These are phyloP conservation scores for Pandemis cinnamomeana DNA, from an alignment of 2,888 invertebrate species.

Conservation along the genomic window DNA sequence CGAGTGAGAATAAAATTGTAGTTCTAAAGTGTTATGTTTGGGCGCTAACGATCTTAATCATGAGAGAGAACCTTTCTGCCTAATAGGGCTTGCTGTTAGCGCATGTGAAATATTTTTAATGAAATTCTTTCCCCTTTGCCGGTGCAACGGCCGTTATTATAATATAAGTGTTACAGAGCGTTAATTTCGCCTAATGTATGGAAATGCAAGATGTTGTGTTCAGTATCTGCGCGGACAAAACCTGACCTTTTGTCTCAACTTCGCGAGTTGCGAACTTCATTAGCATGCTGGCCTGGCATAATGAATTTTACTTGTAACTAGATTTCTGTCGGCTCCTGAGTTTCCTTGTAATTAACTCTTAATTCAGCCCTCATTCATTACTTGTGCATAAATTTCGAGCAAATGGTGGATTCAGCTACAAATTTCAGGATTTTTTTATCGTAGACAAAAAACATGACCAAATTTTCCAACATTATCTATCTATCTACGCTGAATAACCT, in stretches of 20 bases:
- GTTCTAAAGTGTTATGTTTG: neutral
- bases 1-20: neutral
- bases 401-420: neutral
- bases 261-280: slow-evolving; percentile 34
- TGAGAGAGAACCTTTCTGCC: slow-evolving; percentile 49
- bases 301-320: slow-evolving; percentile 39
- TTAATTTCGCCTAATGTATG: slow-evolving; percentile 60
- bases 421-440: neutral
- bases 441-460: too few species aligned
- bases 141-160: slow-evolving; percentile 52
- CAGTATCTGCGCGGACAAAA: slow-evolving; percentile 33
- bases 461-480: too few species aligned
- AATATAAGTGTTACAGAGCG: slow-evolving; percentile 54
- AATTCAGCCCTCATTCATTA: slow-evolving; percentile 26
- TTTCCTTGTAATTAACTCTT: slow-evolving; percentile 33
- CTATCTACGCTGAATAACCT: too few species aligned
- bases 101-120: slow-evolving; percentile 61
- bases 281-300: slow-evolving; percentile 40
- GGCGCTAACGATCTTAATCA: neutral
- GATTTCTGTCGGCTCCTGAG: slow-evolving; percentile 22
- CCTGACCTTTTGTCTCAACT: slow-evolving; percentile 38
- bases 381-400: slow-evolving; percentile 7
- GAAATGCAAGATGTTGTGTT: slow-evolving; percentile 53
- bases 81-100: slow-evolving; percentile 53
- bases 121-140: slow-evolving; percentile 58